Conservation (phyloP, 2,113 vertebrate genomes). For the Cephalopterus ornatus region DNA sequence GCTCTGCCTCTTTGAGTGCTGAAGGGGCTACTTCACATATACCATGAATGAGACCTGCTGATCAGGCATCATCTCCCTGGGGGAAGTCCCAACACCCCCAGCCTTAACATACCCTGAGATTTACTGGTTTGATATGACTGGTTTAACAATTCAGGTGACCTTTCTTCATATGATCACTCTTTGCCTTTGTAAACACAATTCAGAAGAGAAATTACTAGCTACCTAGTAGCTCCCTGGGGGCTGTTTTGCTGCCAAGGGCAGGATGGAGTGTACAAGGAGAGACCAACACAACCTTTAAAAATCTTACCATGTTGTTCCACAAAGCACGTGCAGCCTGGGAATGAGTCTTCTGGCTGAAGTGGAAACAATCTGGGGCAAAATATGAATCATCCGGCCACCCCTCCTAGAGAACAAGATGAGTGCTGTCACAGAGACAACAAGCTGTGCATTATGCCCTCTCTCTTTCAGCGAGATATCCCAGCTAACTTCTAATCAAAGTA, state of each 20-base stretch:
- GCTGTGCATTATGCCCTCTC: not conserved
- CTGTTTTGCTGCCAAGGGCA: not conserved
- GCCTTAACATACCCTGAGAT: not conserved
- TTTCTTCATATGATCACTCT: not conserved
- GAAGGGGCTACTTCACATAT: not conserved
- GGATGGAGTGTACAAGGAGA: not conserved
- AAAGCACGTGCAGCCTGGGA: conserved; percentile 60
- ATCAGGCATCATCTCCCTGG: not conserved
- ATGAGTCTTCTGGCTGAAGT: conserved; percentile 72
- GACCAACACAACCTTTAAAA: not conserved
- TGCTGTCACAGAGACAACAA: not conserved
- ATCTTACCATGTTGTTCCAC: conserved; percentile 80
- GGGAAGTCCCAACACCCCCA: not conserved
- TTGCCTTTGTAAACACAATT: not conserved
- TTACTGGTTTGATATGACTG: not conserved
- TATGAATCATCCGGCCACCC: conserved; percentile 69
- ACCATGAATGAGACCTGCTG: not conserved
- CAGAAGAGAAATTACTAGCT: not conserved
- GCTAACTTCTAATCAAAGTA: not conserved
- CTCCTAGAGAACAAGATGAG: conserved; percentile 29
- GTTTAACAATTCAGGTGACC: not conserved
- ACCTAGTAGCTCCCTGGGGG: not conserved
- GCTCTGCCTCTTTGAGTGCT: not conserved
- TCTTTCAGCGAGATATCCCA: not conserved
- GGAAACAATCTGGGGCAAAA: conserved; percentile 82